These are phyloP conservation scores for Chaetophractus vellerosus DNA, from an alignment of 2,797 vertebrate species.

Conservation along the genomic window DNA sequence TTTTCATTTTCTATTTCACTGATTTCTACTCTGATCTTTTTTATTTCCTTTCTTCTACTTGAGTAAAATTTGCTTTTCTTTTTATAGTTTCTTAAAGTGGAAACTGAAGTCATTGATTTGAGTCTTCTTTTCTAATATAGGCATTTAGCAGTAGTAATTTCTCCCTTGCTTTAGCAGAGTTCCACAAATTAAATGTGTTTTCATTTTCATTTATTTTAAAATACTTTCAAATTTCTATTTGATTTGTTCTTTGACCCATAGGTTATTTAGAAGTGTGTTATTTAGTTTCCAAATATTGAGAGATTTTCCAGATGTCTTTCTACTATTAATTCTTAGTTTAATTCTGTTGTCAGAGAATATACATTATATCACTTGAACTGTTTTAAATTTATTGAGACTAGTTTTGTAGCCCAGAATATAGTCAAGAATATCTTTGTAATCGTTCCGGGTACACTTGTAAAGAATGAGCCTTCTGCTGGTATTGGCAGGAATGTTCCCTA, in stretches of 20 bases:
- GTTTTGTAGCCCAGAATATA: not conserved
- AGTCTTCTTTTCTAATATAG: not conserved
- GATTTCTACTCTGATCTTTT: not conserved
- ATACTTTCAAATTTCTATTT: not conserved
- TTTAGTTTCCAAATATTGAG: conserved; percentile 16
- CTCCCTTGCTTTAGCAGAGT: not conserved
- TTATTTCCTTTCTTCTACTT: conserved; percentile 23
- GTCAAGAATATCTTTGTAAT: not conserved
- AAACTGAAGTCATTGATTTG: not conserved
- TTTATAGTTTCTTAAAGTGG: conserved; percentile 8
- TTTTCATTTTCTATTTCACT: conserved; percentile 21
- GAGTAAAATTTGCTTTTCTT: conserved; percentile 21
- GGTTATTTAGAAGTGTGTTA: conserved; percentile 5
- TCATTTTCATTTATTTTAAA: conserved; percentile 3
- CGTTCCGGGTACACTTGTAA: not conserved
- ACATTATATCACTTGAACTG: not conserved
- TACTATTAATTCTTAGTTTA: conserved; percentile 18
- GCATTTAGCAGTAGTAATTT: not conserved
- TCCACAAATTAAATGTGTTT: not conserved
- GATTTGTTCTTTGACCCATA: not conserved
- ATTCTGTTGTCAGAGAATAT: not conserved
- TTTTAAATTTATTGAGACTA: not conserved
- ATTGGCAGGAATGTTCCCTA: not conserved
- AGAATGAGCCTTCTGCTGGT: not conserved
- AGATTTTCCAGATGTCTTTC: conserved; percentile 12